phyloP scores from a whole-genome alignment of 2,113 vertebrate species.

The Hypanus sabinus region DNA sequence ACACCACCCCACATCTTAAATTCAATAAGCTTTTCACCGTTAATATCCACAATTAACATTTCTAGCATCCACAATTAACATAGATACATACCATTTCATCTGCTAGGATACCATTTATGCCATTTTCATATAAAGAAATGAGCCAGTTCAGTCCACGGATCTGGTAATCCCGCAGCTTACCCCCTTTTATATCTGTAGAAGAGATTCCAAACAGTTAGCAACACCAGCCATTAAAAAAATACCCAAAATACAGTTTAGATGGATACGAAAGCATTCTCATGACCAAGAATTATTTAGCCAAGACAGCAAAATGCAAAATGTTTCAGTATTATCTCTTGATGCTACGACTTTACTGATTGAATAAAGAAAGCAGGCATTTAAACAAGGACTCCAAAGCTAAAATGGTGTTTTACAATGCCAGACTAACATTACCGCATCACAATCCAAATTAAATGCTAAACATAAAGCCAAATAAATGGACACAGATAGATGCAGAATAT shows the following conservation, averaged over 20 bases:
- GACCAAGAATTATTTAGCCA: neutral
- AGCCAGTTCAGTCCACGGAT: slow-evolving; percentile 94
- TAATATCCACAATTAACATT: neutral
- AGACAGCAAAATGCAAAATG: slow-evolving; percentile 15
- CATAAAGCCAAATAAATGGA: neutral
- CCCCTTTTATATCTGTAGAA: slow-evolving; percentile 79
- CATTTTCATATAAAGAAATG: slow-evolving; percentile 97
- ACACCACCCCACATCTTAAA: neutral
- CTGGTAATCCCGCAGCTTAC: slow-evolving; percentile 93
- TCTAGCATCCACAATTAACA: neutral
- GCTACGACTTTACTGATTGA: neutral
- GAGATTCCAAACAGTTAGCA: slow-evolving; percentile 34
- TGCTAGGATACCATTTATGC: slow-evolving; percentile 95
- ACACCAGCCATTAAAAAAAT: neutral
- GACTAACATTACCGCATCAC: neutral
- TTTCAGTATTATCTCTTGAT: neutral
- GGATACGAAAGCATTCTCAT: neutral
- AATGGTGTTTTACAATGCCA: neutral
- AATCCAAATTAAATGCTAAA: neutral
- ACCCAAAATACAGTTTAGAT: neutral
- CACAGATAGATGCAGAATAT: neutral
- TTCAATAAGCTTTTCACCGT: neutral
- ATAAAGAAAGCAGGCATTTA: neutral
- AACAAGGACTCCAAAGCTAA: neutral
- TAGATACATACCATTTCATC: slow-evolving; percentile 83